Percentiles rank a stretch among this genome's conserved stretches.
phyloP scores from a whole-genome alignment of 2,113 vertebrate genomes.

The Callopanchax toddi region DNA sequence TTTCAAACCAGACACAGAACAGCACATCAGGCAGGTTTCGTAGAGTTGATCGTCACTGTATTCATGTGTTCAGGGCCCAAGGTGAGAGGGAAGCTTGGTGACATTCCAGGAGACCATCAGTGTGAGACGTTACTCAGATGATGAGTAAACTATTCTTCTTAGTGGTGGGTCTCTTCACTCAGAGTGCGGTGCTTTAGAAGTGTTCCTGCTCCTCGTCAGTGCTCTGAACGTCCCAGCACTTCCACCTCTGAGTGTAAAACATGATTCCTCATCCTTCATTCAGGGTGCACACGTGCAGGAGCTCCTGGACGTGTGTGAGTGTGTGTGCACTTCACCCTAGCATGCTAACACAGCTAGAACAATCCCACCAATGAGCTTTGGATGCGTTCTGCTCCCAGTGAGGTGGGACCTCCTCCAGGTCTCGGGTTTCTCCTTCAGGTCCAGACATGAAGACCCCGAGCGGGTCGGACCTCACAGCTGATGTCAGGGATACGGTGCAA shows the following conservation, averaged over 20 bases:
- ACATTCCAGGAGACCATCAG: too few relatives aligned
- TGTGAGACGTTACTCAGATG: too few relatives aligned
- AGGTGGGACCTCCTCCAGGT: constrained; percentile 34
- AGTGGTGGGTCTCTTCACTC: too few relatives aligned
- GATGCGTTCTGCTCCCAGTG: constrained; percentile 1
- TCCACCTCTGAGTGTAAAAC: too few relatives aligned
- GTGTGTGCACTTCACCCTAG: constrained; percentile 1
- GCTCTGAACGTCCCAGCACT: too few relatives aligned
- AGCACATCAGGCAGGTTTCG: background rate
- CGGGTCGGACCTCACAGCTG: constrained; percentile 33
- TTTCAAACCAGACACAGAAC: constrained; percentile 6
- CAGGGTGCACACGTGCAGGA: constrained; percentile 2
- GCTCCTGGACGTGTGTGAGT: background rate
- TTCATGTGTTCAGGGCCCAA: too few relatives aligned
- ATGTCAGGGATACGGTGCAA: constrained; percentile 63
- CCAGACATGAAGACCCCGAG: constrained; percentile 17
- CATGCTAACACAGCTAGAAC: constrained; percentile 19
- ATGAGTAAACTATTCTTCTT: too few relatives aligned
- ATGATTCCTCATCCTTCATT: too few relatives aligned
- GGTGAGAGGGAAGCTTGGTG: too few relatives aligned
- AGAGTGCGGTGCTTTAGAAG: too few relatives aligned
- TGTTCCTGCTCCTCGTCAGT: too few relatives aligned
- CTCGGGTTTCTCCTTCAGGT: constrained; percentile 32
- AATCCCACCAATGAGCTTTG: constrained; percentile 56
- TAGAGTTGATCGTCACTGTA: too few relatives aligned